These are phyloP conservation scores for Lasioglossum zephyrum DNA, from an alignment of 2,888 invertebrate species.

Conservation along the genomic window DNA sequence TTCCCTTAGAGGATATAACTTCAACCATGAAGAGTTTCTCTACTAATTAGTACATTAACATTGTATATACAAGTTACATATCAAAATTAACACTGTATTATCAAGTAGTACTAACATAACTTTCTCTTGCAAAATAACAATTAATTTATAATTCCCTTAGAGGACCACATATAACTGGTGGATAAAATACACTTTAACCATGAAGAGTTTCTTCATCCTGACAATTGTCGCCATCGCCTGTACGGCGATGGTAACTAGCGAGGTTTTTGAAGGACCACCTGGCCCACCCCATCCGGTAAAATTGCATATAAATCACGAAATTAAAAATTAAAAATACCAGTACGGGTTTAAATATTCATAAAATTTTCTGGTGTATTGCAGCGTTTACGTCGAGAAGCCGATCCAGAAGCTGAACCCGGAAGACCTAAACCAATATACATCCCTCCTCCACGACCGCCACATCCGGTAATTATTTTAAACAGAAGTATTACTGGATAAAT, in stretches of 20 bases:
- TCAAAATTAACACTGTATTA: neutral
- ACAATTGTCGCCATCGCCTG: conserved; percentile 28
- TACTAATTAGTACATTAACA: neutral
- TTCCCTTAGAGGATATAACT: neutral
- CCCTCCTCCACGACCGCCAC: conserved; percentile 38
- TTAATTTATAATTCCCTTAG: neutral
- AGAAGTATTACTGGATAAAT: neutral
- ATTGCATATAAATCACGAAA: neutral
- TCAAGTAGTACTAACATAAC: neutral
- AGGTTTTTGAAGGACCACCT: neutral
- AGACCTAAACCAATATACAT: conserved; percentile 16
- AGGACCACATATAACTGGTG: neutral
- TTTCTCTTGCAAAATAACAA: neutral
- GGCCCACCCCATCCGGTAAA: conserved; percentile 15
- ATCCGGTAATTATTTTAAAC: conserved; percentile 13
- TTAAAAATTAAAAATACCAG: too few relatives aligned
- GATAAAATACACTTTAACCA: neutral
- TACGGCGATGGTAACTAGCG: neutral
- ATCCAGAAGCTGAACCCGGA: conserved; percentile 22
- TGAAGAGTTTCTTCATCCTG: neutral
- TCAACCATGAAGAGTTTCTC: neutral
- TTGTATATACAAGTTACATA: neutral
- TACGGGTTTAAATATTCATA: neutral
- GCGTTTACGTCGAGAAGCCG: conserved; percentile 41
- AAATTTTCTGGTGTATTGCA: neutral